Evolutionary conservation across 2,797 vertebrate genomes (phyloP), one percentile per base, ranked within the genome.

Genomic region (Esox masquinongy): DNA sequence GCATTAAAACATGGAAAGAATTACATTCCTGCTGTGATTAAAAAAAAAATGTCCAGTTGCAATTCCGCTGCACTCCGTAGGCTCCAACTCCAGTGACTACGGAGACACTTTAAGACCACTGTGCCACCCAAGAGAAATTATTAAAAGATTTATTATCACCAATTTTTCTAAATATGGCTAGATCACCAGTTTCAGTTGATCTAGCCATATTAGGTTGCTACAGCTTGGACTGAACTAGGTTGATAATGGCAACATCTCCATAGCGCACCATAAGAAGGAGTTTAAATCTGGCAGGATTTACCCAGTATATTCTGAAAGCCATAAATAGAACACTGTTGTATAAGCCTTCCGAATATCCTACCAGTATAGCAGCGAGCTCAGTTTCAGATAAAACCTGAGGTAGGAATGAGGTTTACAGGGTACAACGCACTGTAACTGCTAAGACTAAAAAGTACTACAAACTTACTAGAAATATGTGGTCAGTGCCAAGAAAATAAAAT

Each of bases 401-500:
- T 84, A 82, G 70, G 43, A 84, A 83, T 79, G 72, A 80, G 77
- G 75, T 78, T 79, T 59, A 70, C 61, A 73, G 8, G 69, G 75
- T 84, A 84, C 82, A 84, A 84, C 84, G 70, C 74, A 79, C 80
- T 85, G 82, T 85, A 81, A 76, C 73, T 69, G 76, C 73, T 66
- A 83, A 84, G 80, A 69, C 75, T 81, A 85, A 84, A 85, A 80
- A 87, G 85, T 79, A 75, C 77, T 79, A 78, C 59, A 70, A 81
- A 72, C 74, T 51, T 68, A 34, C 43, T 81, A 73, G 74, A 80
- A 81, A 78, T 80, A 74, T 78, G 69, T 77, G 80, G 76, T n/a
- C 63, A 36, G 14, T 85, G 82, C 82, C 83, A 87, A 85, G 70
- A 36, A 79, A 81, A 83, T 81, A 72, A 73, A 70, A 78, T 78